Conservation (phyloP, 2,797 vertebrate genomes). For the Echeneis naucrates region DNA sequence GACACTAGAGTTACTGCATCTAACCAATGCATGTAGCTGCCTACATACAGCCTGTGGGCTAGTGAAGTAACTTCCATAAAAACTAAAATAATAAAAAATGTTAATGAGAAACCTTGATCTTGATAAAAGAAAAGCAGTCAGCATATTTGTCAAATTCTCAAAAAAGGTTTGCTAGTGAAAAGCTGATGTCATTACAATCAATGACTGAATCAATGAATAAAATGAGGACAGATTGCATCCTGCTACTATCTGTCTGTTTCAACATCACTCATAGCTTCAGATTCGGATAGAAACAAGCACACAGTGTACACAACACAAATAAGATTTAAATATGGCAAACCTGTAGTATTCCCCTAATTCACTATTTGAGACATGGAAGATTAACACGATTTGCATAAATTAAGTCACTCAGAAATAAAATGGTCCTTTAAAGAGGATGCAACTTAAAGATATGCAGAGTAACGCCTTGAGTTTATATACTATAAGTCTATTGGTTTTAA, state of each 20-base stretch:
- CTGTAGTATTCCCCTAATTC: neutral
- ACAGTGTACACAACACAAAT: neutral
- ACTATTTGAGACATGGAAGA: neutral
- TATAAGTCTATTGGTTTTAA: neutral
- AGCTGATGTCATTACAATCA: neutral
- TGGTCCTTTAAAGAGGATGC: neutral
- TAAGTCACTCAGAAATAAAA: neutral
- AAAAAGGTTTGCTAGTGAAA: neutral
- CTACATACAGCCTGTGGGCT: slow-evolving; percentile 22
- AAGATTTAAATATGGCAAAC: neutral
- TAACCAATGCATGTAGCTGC: slow-evolving; percentile 27
- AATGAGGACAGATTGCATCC: slow-evolving; percentile 11
- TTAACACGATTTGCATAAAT: neutral
- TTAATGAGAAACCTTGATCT: neutral
- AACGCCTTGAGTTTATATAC: neutral
- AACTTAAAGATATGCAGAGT: neutral
- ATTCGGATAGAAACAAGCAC: slow-evolving; percentile 2
- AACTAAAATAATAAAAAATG: neutral
- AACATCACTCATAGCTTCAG: slow-evolving; percentile 2
- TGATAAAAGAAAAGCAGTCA: neutral
- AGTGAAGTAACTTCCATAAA: neutral
- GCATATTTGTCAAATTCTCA: slow-evolving; percentile 12
- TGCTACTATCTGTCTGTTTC: slow-evolving; percentile 22
- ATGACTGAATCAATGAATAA: neutral
- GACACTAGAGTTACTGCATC: slow-evolving; percentile 10